Evolutionary conservation across 2,888 invertebrate genomes (phyloP), one percentile per base, ranked within the genome.

Genomic region (Ophioninae sp.): DNA sequence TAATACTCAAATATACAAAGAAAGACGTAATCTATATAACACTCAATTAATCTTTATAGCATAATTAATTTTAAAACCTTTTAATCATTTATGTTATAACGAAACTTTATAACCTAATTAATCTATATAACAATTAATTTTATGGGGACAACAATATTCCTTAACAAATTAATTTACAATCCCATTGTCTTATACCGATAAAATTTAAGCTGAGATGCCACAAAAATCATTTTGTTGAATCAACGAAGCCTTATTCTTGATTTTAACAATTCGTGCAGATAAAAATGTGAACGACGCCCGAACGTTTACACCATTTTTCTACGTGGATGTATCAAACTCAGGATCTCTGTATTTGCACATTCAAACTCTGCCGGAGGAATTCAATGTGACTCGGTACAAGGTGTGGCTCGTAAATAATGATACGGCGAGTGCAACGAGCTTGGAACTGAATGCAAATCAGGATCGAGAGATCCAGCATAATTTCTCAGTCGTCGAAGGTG

Each of bases 321-420:
- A 93, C 74, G 82, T 91, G 13, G 93, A 93, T 75, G 88, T 91
- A 17, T 91, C 93, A 1, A 87, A 90, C 67, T 82, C 86, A 3
- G 88, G 90, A 0, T 79, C 79, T 7, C 81, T 91, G 7, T 84
- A 86, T 0, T 82, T 93, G 61, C 88, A 91, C 68, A 86, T 93
- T 81, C 92, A 93, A 83, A 84, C 89, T n/a, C 59, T 91, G 50
- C 92, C 91, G 10, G 65, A 85, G 80, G 87, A 80, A 59, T 93
- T 89, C 67, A 92, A 93, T 56, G 89, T 93, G 10, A 89, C 90
- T 0, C 30, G 75, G 37, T 93, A 92, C 72, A 89, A 86, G 87
- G 87, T 91, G 20, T 92, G 92, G 90, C 85, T 92, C 72, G 88
- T 91, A 20, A 89, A 91, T 65, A 90, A 91, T 77, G 88, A 88